Percentiles rank a stretch among this genome's conserved stretches.
These are phyloP conservation scores for Drosophila setosimentum DNA, from an alignment of 2,888 invertebrate genomes.

Conservation along the genomic window DNA sequence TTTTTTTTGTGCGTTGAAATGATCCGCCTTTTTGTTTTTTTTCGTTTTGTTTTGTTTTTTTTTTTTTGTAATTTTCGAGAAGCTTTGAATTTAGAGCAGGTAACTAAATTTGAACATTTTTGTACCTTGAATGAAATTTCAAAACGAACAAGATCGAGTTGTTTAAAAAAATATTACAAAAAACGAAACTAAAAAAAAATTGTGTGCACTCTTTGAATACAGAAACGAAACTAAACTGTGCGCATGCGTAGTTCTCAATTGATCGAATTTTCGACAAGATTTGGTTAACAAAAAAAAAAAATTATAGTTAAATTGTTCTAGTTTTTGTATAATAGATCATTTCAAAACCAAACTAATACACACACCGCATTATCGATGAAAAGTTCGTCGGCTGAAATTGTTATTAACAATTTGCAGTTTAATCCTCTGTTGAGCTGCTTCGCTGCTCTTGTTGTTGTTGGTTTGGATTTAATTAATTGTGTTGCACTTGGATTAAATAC, in stretches of 20 bases:
- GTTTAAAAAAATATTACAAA: background rate
- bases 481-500: slow-evolving; percentile 14
- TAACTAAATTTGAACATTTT: slow-evolving; percentile 36
- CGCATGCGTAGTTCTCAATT: slow-evolving; percentile 20
- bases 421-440: slow-evolving; percentile 31
- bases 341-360: slow-evolving; percentile 69
- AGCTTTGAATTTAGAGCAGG: slow-evolving; percentile 38
- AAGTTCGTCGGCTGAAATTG: slow-evolving; percentile 36
- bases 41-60: background rate
- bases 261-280: background rate
- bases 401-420: slow-evolving; percentile 33
- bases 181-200: background rate
- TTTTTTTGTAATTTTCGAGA: slow-evolving; percentile 15
- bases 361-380: slow-evolving; percentile 80
- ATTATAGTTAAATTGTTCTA: background rate
- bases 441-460: background rate
- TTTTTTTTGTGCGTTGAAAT: slow-evolving; percentile 27
- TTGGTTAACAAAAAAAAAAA: background rate
- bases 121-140: slow-evolving; percentile 27
- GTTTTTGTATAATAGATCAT: background rate
- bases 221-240: background rate
- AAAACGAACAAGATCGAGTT: background rate
- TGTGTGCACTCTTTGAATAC: too few species aligned
- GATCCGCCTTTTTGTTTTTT: slow-evolving; percentile 25
- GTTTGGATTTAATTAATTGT: background rate